Percentiles rank a stretch among this genome's conserved stretches.
Evolutionary conservation across 2,113 vertebrate genomes (phyloP).

Genomic region (Zootoca vivipara): DNA sequence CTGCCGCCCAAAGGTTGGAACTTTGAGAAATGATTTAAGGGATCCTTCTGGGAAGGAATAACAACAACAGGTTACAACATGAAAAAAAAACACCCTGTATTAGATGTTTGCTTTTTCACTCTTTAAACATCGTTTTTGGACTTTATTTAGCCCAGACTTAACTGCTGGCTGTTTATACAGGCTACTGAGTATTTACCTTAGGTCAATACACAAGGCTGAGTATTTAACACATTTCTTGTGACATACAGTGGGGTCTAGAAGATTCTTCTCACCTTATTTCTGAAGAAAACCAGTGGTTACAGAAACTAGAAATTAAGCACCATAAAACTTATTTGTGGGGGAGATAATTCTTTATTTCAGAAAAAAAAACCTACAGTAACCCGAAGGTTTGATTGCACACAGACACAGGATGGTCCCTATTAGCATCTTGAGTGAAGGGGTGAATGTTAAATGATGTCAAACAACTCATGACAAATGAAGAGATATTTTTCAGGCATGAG

Average conservation of each 20-base stretch:
- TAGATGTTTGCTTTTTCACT: conserved; percentile 48
- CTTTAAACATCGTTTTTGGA: conserved; percentile 26
- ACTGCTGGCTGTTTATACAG: conserved; percentile 65
- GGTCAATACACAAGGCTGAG: conserved; percentile 56
- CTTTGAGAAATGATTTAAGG: conserved; percentile 6
- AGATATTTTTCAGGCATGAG: background rate
- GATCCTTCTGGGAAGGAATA: conserved; percentile 29
- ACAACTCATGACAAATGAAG: conserved; percentile 21
- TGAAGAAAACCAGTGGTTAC: conserved; percentile 35
- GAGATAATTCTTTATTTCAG: background rate
- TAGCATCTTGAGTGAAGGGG: background rate
- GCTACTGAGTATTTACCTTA: conserved; percentile 71
- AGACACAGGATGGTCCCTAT: fast-evolving
- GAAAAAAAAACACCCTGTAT: conserved; percentile 45
- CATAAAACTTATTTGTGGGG: background rate
- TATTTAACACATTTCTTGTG: conserved; percentile 68
- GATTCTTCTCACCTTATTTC: conserved; percentile 1
- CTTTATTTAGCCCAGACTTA: conserved; percentile 53
- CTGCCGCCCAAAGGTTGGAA: background rate
- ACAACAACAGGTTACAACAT: conserved; percentile 23
- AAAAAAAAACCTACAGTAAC: conserved; percentile 7
- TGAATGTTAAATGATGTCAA: conserved; percentile 17
- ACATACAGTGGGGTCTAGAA: conserved; percentile 4
- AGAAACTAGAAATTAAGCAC: background rate
- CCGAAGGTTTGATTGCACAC: background rate